phyloP scores from a whole-genome alignment of 2,113 vertebrate genomes.

The Mastomys coucha region DNA sequence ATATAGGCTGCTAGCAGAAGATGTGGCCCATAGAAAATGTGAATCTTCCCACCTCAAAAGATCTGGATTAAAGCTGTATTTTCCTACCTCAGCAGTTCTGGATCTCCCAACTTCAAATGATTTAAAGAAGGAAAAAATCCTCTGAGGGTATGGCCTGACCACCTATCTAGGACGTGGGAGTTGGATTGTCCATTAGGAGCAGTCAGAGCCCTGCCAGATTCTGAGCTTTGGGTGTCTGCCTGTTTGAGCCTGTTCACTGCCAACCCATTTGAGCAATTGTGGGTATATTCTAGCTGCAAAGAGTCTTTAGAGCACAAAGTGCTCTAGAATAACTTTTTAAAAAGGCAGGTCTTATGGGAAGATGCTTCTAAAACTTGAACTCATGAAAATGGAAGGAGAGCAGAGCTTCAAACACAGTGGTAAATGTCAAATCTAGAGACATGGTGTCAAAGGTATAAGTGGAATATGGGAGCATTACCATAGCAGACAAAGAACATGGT shows the following conservation, averaged over 20 bases:
- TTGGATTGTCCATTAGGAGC: background rate
- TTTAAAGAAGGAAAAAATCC: background rate
- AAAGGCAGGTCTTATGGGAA: background rate
- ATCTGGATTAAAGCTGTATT: background rate
- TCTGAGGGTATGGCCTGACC: background rate
- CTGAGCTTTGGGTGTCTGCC: background rate
- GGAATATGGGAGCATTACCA: too few relatives aligned
- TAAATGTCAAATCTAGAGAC: too few relatives aligned
- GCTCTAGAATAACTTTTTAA: background rate
- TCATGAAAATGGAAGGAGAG: background rate
- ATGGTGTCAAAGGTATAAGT: too few relatives aligned
- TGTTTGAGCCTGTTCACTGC: background rate
- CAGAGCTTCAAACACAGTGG: background rate
- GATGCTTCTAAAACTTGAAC: background rate
- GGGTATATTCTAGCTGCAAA: background rate
- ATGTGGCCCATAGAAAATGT: background rate
- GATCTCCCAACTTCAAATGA: background rate
- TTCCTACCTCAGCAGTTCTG: background rate
- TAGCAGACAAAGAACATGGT: too few relatives aligned
- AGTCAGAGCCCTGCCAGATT: background rate
- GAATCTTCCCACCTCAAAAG: too few relatives aligned
- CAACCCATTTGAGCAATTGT: background rate
- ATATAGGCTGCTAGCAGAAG: background rate
- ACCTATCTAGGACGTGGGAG: background rate
- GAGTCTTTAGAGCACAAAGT: background rate